phyloP scores from a whole-genome alignment of 2,113 vertebrate species.

The Ahaetulla prasina region DNA sequence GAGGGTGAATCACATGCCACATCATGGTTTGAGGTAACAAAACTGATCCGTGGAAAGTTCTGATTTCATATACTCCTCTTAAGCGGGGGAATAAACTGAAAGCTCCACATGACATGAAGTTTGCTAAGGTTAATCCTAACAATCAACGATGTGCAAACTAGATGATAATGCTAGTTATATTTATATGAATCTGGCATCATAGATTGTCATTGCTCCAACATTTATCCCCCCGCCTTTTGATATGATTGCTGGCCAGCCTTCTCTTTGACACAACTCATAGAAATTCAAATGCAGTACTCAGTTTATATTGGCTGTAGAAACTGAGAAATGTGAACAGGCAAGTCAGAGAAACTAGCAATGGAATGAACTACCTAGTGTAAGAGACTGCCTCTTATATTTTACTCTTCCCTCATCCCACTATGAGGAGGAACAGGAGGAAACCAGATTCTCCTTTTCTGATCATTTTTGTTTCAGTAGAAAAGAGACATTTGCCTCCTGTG shows the following conservation, averaged over 20 bases:
- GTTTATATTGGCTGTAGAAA: background rate
- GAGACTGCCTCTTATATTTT: background rate
- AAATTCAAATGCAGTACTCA: background rate
- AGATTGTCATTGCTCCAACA: background rate
- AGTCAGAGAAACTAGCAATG: background rate
- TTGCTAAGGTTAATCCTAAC: background rate
- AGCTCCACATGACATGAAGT: background rate
- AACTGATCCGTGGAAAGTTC: background rate
- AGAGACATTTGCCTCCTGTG: rapidly evolving
- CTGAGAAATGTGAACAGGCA: background rate
- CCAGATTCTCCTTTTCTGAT: background rate
- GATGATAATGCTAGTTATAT: background rate
- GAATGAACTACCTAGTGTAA: background rate
- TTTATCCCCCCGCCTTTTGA: background rate
- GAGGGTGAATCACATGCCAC: background rate
- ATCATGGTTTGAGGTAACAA: background rate
- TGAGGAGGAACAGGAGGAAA: background rate
- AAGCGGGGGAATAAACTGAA: background rate
- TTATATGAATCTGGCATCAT: background rate
- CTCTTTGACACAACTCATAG: background rate
- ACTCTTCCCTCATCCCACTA: background rate
- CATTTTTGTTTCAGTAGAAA: background rate
- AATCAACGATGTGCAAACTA: background rate
- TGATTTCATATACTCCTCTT: background rate
- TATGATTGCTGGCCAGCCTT: background rate